These are phyloP conservation scores for Corvus cornix DNA, from an alignment of 2,113 vertebrate species.

Conservation along the genomic window DNA sequence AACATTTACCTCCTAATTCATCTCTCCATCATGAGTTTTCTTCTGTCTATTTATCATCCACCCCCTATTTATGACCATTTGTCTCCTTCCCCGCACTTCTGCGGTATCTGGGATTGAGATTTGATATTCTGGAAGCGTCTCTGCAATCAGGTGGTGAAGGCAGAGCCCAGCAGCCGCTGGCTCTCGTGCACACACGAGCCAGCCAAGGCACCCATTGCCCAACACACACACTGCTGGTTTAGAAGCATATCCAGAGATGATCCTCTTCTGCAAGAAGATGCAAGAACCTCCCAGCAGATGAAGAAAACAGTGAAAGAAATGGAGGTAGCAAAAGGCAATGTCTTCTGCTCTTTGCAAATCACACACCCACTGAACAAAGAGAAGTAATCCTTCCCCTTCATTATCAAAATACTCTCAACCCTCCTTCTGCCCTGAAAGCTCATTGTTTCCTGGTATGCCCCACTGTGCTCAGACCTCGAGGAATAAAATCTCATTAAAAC, in stretches of 20 bases:
- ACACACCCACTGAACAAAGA: neutral
- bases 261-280: neutral
- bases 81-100: neutral
- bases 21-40: neutral
- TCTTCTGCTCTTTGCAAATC: neutral
- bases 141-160: neutral
- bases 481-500: neutral
- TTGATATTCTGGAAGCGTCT: neutral
- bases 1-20: neutral
- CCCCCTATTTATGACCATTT: neutral
- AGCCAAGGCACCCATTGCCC: neutral
- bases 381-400: neutral
- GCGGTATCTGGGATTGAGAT: neutral
- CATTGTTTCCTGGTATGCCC: neutral
- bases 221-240: neutral
- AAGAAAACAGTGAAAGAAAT: neutral
- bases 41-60: neutral
- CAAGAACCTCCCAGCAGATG: neutral
- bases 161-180: neutral
- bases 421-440: neutral
- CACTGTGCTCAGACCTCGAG: neutral
- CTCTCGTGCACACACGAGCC: rapidly evolving
- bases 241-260: neutral
- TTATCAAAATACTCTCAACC: neutral
- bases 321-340: neutral